Base-by-base conservation (phyloP, 2,113 vertebrate genomes). In the Cinclus cinclus region DNA sequence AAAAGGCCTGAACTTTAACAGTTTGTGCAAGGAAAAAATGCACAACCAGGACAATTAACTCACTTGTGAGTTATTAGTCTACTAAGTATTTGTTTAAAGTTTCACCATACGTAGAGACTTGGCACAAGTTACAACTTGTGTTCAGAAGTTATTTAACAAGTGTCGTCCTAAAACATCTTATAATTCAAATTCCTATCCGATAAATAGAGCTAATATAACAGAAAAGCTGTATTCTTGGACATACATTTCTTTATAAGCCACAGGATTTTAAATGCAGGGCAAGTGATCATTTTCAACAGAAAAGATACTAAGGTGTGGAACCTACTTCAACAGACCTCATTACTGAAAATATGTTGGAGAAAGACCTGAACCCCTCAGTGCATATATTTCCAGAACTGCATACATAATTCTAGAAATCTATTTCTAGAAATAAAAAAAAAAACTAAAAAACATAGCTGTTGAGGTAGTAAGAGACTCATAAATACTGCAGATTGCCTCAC, bases 71-170 rank as follows among this genome's bases (percentile, higher is more conserved):
- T 94, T 96, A 86, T 96, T 97, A 95, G 88, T 42, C 71, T 86
- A 55, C 37, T 90, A 93, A 96, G 56, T 91, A 96, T 97, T 97
- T 96, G 53, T 96, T 97, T 98, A 95, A 97, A 95, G 56, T 98
- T 97, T 96, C 91, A 94, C 96, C 95, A 95, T 97, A 96, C 95
- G 90, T 93, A 95, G 33, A 86, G 49, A 71, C 15, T 93, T 97
- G 83, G 87, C 92, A 93, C 33, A 12, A 39, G 65, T 53, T 94
- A 50, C 58, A 82, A 28, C n/a, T 95, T 93, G 89, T 74, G n/a
- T 97, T 95, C 63, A 96, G 94, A 96, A 97, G 92, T 93, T 97
- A 91, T 96, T 97, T 96, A 96, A 73, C 78, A 96, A 94, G 67
- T 50, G 3, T 92, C 59, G 19, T 94, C 76, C 87, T 95, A 84